A percentile compares a stretch with the other conserved stretches of the same genome.
phyloP scores from a whole-genome alignment of 1,140 invertebrate species.

The Philopotamus ludificatus region DNA sequence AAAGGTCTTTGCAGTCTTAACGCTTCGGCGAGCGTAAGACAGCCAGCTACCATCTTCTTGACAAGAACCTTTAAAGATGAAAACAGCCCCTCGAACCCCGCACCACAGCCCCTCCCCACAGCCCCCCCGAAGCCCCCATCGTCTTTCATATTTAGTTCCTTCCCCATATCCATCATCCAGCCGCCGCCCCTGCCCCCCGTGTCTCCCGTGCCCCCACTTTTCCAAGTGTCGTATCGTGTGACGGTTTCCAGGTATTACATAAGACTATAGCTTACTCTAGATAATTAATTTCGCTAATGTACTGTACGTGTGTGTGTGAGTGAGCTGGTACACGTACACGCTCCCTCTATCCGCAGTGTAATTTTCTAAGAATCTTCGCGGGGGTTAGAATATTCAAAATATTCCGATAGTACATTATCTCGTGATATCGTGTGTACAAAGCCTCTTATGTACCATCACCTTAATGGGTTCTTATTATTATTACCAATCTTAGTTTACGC shows the following conservation, averaged over 20 bases:
- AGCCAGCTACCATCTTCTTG: conserved; percentile 27
- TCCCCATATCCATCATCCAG: not conserved
- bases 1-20: conserved; percentile 30
- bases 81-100: conserved; percentile 1
- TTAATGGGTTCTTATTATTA: not conserved
- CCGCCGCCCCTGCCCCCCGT: not conserved
- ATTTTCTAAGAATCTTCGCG: conserved; percentile 23
- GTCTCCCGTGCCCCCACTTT: not conserved
- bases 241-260: conserved; percentile 32
- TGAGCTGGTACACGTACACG: not conserved
- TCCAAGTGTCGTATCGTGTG: conserved; percentile 31
- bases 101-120: too few species aligned
- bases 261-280: conserved; percentile 33
- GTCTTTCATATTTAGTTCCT: conserved; percentile 11
- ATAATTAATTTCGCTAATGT: conserved; percentile 36
- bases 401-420: not conserved
- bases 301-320: conserved; percentile 10
- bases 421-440: not conserved
- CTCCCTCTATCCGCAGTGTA: not conserved
- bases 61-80: conserved; percentile 32
- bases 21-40: conserved; percentile 33
- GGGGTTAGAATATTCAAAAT: conserved; percentile 15
- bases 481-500: not conserved
- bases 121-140: not conserved
- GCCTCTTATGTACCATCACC: not conserved